These are phyloP conservation scores for Apostichopus leukothele DNA, from an alignment of 53 echinoderm and acorn worm species.

Conservation along the genomic window DNA sequence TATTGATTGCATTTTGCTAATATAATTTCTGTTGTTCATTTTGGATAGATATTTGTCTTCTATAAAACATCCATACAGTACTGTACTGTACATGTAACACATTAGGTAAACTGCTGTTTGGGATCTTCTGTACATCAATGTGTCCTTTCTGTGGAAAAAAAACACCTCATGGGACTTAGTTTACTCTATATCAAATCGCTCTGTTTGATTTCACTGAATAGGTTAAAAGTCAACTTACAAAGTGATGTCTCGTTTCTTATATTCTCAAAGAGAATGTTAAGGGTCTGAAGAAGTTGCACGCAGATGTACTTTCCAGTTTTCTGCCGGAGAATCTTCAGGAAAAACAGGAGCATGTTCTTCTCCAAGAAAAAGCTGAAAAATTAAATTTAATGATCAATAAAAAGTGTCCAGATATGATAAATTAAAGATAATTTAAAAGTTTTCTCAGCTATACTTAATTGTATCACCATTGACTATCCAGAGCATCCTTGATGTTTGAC, in stretches of 20 bases:
- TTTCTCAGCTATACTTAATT: no score
- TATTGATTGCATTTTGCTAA: no score
- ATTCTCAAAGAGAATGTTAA: slow-evolving; percentile 98
- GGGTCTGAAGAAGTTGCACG: slow-evolving; percentile 96
- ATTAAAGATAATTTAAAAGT: neutral
- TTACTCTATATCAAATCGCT: no score
- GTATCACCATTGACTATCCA: no score
- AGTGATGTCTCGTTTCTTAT: slow-evolving; percentile 97
- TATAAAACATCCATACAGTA: no score
- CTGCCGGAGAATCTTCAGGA: slow-evolving; percentile 90
- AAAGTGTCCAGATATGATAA: neutral
- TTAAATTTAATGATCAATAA: neutral
- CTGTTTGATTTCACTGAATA: no score
- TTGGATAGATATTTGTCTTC: no score
- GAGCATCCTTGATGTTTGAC: no score
- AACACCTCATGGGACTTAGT: no score
- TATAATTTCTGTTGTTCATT: no score
- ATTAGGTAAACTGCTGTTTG: neutral
- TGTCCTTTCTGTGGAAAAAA: no score
- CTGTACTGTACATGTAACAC: no score
- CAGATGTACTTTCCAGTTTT: slow-evolving; percentile 93
- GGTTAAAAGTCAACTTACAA: slow-evolving; percentile 63
- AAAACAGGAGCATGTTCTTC: slow-evolving; percentile 98
- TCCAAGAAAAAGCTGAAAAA: slow-evolving; percentile 88
- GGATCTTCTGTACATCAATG: neutral